These are phyloP conservation scores for Pandion haliaetus DNA, from an alignment of 2,113 vertebrate genomes.

Conservation along the genomic window DNA sequence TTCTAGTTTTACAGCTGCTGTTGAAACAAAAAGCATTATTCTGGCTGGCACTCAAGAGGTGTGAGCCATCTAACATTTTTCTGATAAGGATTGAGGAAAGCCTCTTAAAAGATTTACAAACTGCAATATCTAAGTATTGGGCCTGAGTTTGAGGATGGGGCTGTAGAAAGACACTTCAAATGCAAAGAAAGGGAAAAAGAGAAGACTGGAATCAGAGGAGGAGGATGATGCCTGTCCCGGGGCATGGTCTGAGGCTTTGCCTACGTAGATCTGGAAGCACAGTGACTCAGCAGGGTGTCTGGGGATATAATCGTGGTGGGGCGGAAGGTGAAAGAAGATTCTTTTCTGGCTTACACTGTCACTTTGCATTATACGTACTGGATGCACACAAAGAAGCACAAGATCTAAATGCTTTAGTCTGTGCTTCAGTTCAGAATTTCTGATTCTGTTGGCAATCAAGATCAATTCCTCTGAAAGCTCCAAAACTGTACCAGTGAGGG, in stretches of 20 bases:
- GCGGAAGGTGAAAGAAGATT: constrained; percentile 22
- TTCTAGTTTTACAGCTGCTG: neutral
- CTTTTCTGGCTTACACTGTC: constrained; percentile 1
- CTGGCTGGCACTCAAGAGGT: neutral
- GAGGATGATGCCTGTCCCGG: neutral
- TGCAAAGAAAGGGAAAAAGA: neutral
- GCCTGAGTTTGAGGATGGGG: neutral
- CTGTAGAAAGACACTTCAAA: neutral
- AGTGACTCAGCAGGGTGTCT: constrained; percentile 27
- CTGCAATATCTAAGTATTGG: neutral
- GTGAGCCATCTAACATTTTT: neutral
- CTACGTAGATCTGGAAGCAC: neutral
- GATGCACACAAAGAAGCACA: neutral
- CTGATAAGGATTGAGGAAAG: neutral
- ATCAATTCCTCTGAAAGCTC: neutral
- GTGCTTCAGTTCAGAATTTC: neutral
- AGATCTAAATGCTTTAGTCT: neutral
- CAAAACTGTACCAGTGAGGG: neutral
- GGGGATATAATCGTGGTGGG: neutral
- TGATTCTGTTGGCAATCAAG: neutral
- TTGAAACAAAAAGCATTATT: neutral
- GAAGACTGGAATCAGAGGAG: neutral
- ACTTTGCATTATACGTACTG: neutral
- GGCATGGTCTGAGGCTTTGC: neutral
- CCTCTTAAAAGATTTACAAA: neutral